A percentile compares a stretch with the other conserved stretches of the same genome.
Conservation (phyloP, 2,888 invertebrate species). For the Tachystola acroxantha region DNA sequence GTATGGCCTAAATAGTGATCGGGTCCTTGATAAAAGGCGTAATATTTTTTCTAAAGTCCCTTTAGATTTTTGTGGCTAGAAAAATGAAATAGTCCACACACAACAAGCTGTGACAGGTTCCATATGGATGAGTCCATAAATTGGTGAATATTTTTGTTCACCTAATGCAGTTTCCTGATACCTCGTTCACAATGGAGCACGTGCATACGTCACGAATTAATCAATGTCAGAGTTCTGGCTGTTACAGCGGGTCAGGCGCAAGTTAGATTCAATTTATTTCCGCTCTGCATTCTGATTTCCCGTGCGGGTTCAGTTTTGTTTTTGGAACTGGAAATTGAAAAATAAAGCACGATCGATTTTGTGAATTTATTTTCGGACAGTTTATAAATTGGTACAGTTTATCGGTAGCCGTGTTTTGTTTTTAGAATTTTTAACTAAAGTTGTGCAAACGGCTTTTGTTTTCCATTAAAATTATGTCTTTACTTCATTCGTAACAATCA, state of each 20-base stretch:
- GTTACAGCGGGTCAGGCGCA: constrained; percentile 20
- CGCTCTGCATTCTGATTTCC: constrained; percentile 53
- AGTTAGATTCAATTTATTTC: constrained; percentile 59
- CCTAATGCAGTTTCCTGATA: constrained; percentile 1
- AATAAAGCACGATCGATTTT: background rate
- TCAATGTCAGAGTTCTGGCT: constrained; percentile 31
- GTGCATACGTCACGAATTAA: constrained; percentile 39
- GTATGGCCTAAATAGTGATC: too few species aligned
- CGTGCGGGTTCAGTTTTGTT: constrained; percentile 33
- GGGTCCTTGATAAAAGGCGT: too few species aligned
- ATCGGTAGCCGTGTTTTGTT: too few species aligned
- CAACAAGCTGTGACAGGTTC: too few species aligned
- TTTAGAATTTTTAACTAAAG: too few species aligned
- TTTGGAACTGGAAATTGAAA: constrained; percentile 15
- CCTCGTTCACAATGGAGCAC: constrained; percentile 16
- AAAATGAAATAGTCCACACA: too few species aligned
- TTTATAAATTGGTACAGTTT: background rate
- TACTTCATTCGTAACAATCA: too few species aligned
- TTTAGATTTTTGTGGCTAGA: too few species aligned
- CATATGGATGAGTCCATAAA: background rate
- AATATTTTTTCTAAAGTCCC: too few species aligned
- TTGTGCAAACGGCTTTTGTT: too few species aligned
- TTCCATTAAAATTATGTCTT: too few species aligned
- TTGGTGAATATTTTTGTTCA: background rate
- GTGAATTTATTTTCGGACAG: background rate